phyloP scores from a whole-genome alignment of 2,888 invertebrate species.

The Acanthosoma haemorrhoidale region DNA sequence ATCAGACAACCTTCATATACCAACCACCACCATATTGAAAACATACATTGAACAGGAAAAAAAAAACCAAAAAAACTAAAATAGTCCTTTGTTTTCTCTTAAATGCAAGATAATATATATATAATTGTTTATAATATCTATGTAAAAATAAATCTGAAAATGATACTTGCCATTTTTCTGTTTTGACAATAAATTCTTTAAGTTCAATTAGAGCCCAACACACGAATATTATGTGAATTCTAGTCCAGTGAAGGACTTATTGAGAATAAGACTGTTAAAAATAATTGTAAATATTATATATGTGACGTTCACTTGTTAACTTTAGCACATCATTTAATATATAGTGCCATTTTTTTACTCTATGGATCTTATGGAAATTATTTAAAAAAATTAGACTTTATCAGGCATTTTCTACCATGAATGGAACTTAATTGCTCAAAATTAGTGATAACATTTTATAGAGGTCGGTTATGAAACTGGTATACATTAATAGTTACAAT shows the following conservation, averaged over 20 bases:
- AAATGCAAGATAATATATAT: slow-evolving; percentile 14
- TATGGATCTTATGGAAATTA: slow-evolving; percentile 2
- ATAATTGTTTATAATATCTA: slow-evolving; percentile 14
- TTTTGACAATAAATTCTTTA: background rate
- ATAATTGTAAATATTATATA: slow-evolving; percentile 22
- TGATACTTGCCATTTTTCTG: background rate
- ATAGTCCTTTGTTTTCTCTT: slow-evolving; percentile 21
- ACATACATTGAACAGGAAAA: background rate
- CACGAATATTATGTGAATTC: background rate
- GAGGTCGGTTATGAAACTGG: background rate
- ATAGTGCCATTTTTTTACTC: slow-evolving; percentile 21
- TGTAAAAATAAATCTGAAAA: slow-evolving; percentile 8
- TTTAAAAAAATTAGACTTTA: slow-evolving; percentile 1
- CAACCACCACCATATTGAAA: too few relatives aligned
- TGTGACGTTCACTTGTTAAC: slow-evolving; percentile 21
- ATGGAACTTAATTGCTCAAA: slow-evolving; percentile 15
- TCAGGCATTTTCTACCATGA: background rate
- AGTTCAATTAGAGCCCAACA: background rate
- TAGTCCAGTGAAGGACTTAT: background rate
- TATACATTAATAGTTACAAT: background rate
- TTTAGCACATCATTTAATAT: background rate
- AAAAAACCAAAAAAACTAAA: background rate
- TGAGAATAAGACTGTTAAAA: slow-evolving; percentile 2
- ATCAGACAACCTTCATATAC: background rate
- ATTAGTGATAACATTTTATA: background rate